phyloP scores from a whole-genome alignment of 2,888 invertebrate genomes.

The Platerodrilus igneus region DNA sequence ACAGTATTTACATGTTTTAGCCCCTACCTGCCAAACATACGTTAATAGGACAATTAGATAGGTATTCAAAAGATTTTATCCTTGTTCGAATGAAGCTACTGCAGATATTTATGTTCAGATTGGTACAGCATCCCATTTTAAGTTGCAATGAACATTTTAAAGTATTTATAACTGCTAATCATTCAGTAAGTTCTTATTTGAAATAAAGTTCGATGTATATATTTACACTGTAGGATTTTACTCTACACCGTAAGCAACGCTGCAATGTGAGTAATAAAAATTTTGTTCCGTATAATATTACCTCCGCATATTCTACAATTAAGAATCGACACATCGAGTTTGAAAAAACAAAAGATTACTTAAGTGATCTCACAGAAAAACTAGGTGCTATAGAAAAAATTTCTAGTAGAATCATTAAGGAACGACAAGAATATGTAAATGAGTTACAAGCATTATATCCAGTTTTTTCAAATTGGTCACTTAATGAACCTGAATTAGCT shows the following conservation, averaged over 20 bases:
- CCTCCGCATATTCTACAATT: constrained; percentile 42
- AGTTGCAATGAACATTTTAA: constrained; percentile 62
- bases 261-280: constrained; percentile 50
- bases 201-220: not conserved
- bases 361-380: constrained; percentile 58
- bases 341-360: constrained; percentile 58
- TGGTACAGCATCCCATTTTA: constrained; percentile 65
- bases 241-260: constrained; percentile 57
- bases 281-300: constrained; percentile 32
- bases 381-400: constrained; percentile 59
- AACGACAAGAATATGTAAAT: constrained; percentile 54
- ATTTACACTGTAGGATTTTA: constrained; percentile 54
- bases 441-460: constrained; percentile 59
- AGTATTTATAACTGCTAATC: constrained; percentile 62
- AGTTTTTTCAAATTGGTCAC: constrained; percentile 58
- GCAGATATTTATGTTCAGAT: constrained; percentile 60
- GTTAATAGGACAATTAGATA: constrained; percentile 61
- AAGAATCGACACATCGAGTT: constrained; percentile 60
- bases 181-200: constrained; percentile 49
- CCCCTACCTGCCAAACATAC: constrained; percentile 68
- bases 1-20: constrained; percentile 50
- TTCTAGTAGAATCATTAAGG: constrained; percentile 59
- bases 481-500: constrained; percentile 53
- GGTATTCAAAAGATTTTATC: constrained; percentile 68
- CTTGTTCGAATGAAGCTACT: constrained; percentile 61